These are phyloP conservation scores for Anaspis maculata DNA, from an alignment of 2,888 invertebrate species.

Conservation along the genomic window DNA sequence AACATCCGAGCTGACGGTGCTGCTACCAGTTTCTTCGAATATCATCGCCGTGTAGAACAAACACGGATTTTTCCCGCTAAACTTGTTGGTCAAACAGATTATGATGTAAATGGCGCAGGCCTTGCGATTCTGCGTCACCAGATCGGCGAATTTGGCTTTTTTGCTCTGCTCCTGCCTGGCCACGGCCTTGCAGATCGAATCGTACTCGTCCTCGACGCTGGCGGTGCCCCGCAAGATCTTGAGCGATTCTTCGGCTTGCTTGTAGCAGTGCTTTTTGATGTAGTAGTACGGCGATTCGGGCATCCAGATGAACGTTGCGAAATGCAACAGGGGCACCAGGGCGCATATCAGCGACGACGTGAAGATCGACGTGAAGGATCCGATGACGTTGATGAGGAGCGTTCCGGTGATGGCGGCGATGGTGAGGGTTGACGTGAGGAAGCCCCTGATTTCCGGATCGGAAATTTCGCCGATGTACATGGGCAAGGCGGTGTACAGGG, in stretches of 20 bases:
- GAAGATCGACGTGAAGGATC: conserved; percentile 50
- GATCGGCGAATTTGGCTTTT: conserved; percentile 45
- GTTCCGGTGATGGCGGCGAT: conserved; percentile 50
- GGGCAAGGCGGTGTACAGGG: conserved; percentile 41
- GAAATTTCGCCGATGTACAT: conserved; percentile 55
- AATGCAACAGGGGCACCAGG: conserved; percentile 49
- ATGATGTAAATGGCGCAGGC: conserved; percentile 54
- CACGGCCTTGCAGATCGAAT: conserved; percentile 31
- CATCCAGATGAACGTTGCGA: conserved; percentile 51
- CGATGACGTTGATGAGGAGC: conserved; percentile 54
- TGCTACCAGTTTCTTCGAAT: conserved; percentile 45
- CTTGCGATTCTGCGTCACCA: conserved; percentile 51
- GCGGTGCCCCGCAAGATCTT: conserved; percentile 49
- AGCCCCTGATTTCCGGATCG: conserved; percentile 49
- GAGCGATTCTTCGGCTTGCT: conserved; percentile 47
- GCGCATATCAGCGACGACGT: conserved; percentile 50
- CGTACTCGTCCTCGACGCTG: conserved; percentile 45
- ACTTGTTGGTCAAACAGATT: conserved; percentile 53
- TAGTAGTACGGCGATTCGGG: conserved; percentile 58
- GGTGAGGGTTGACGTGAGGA: conserved; percentile 53
- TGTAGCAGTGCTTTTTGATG: conserved; percentile 38
- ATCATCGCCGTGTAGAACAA: conserved; percentile 56
- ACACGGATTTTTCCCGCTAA: conserved; percentile 56
- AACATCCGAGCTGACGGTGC: conserved; percentile 44
- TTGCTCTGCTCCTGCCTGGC: conserved; percentile 42